phyloP scores from a whole-genome alignment of 2,113 vertebrate species.

The Spea bombifrons region DNA sequence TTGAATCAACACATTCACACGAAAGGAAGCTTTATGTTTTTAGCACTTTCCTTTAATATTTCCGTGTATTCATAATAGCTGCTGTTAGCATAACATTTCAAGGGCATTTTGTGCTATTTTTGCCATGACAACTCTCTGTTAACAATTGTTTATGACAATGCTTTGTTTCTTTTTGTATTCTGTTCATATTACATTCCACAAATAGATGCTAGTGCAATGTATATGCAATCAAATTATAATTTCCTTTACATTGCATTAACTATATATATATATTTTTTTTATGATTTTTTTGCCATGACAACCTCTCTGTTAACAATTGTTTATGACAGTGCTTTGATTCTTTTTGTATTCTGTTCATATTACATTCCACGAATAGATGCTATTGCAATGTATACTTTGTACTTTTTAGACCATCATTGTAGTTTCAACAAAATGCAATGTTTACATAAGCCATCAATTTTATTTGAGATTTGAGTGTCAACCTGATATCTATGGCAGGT shows the following conservation, averaged over 20 bases:
- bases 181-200: slow-evolving; percentile 15
- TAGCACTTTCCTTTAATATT: slow-evolving; percentile 16
- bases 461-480: no score
- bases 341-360: slow-evolving; percentile 23
- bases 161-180: slow-evolving; percentile 21
- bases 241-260: slow-evolving; percentile 3
- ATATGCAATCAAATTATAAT: slow-evolving; percentile 9
- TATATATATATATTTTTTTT: background rate
- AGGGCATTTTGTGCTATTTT: slow-evolving; percentile 31
- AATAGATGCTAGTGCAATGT: slow-evolving; percentile 3
- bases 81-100: slow-evolving; percentile 35
- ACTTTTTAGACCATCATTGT: background rate
- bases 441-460: no score
- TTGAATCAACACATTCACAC: slow-evolving; percentile 36
- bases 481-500: no score
- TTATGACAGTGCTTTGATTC: slow-evolving; percentile 16
- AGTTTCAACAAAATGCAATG: no score
- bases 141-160: slow-evolving; percentile 31
- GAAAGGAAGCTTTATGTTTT: slow-evolving; percentile 20
- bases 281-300: slow-evolving; percentile 27
- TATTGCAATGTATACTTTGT: background rate
- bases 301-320: slow-evolving; percentile 36
- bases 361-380: slow-evolving; percentile 17
- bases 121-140: slow-evolving; percentile 33
- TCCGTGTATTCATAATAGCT: slow-evolving; percentile 4